Evolutionary conservation across 2,113 vertebrate genomes (phyloP).

Genomic region (Hystrix cristata): DNA sequence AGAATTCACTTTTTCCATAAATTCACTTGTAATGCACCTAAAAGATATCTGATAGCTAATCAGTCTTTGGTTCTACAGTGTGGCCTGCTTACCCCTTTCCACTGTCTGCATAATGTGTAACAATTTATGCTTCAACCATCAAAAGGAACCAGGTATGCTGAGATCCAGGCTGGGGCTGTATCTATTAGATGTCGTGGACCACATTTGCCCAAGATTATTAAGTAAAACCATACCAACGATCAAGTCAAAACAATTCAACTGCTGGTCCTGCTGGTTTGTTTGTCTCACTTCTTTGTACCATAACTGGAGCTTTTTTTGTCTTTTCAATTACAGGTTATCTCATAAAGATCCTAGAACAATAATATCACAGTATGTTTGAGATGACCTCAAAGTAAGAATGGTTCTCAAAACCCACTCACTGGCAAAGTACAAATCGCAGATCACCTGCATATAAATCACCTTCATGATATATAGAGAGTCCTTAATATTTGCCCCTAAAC

Average conservation of each 20-base stretch:
- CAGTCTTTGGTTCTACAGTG: not conserved
- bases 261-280: not conserved
- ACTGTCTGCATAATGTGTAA: not conserved
- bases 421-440: not conserved
- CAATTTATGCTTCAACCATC: not conserved
- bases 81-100: not conserved
- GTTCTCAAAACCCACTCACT: not conserved
- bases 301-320: not conserved
- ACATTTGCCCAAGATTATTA: not conserved
- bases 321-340: not conserved
- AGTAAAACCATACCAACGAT: constrained; percentile 1
- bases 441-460: not conserved
- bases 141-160: not conserved
- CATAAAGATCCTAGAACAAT: not conserved
- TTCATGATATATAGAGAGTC: not conserved
- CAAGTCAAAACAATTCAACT: not conserved
- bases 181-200: not conserved
- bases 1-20: not conserved
- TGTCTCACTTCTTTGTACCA: not conserved
- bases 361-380: not conserved
- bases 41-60: not conserved
- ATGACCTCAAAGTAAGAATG: not conserved
- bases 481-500: not conserved
- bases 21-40: not conserved
- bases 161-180: not conserved